Evolutionary conservation across 1,140 invertebrate species (phyloP), one percentile per base, ranked within the genome.

Genomic region (Drosophila jambulina): DNA sequence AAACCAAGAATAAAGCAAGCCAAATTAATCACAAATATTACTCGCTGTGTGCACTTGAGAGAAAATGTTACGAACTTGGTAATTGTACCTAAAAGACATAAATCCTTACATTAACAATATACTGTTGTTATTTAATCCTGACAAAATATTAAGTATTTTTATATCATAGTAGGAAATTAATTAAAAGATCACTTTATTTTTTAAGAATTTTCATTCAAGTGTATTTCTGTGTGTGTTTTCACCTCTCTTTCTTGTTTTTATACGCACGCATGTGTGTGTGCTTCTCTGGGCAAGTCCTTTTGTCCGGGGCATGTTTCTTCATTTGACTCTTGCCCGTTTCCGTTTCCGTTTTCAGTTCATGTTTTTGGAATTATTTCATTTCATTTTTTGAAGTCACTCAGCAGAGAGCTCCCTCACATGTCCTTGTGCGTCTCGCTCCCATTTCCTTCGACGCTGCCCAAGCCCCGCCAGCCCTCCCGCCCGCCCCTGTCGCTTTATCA

Each of bases 11-110:
- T 49, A 87, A 87, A 77, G 85, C 45, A 90, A 75, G 75, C 81
- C 84, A 81, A 90, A 88, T 88, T 90, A 90, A 88, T 88, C 84
- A 90, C 77, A 88, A 81, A 88, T 88, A 88, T 88, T 90, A 90
- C 75, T 84, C 67, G 8, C 21, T 40, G 4, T 3, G 17, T 15
- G 17, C 67, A 69, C 61, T 70, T 1, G 4, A 2, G 34, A 51
- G 12, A 42, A 38, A 21, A n/a, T n/a, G n/a, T n/a, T n/a, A n/a
- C n/a, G n/a, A 45, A 2, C 5, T 23, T 43, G 3, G 10, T 4
- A 25, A 25, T 12, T 25, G 12, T 17, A 23, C 1, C 12, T 15
- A 9, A 19, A 19, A 4, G 3, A 42, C 9, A 19, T 5, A 32
- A 21, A 6, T 12, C 2, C 2, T 21, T 21, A 13, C 15, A 15